Conservation (phyloP, 2,888 invertebrate species). For the Pecten maximus region DNA sequence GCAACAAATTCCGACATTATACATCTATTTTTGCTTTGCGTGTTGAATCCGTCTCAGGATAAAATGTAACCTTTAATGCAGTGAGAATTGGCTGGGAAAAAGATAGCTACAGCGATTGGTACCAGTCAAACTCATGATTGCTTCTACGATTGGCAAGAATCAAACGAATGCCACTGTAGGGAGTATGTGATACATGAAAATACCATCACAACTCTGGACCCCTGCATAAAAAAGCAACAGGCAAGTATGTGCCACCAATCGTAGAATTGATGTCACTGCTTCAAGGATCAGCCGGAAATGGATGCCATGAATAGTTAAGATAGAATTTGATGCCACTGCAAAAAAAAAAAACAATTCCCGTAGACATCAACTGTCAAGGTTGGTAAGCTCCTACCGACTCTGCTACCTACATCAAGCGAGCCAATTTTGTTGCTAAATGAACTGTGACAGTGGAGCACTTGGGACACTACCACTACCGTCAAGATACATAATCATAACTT, state of each 20-base stretch:
- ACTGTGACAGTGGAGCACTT: neutral
- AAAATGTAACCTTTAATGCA: constrained; percentile 17
- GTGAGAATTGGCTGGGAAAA: neutral
- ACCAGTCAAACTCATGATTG: neutral
- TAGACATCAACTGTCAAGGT: no score
- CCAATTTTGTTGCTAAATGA: no score
- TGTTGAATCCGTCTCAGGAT: constrained; percentile 14
- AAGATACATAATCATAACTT: neutral
- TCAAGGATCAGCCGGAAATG: neutral
- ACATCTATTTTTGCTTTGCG: constrained; percentile 24
- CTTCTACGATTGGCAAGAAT: neutral
- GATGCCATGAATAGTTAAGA: neutral
- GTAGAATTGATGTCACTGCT: neutral
- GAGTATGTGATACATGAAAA: neutral
- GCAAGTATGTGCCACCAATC: neutral
- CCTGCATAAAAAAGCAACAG: no score
- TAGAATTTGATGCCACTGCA: neutral
- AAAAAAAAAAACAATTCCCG: neutral
- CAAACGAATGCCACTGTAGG: neutral
- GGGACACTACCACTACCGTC: neutral
- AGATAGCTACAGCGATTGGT: neutral
- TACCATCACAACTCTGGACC: neutral
- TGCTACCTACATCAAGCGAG: neutral
- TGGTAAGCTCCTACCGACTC: no score
- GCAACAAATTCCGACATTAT: constrained; percentile 12